phyloP scores from a whole-genome alignment of 2,888 invertebrate genomes.

The Aricia artaxerxes region DNA sequence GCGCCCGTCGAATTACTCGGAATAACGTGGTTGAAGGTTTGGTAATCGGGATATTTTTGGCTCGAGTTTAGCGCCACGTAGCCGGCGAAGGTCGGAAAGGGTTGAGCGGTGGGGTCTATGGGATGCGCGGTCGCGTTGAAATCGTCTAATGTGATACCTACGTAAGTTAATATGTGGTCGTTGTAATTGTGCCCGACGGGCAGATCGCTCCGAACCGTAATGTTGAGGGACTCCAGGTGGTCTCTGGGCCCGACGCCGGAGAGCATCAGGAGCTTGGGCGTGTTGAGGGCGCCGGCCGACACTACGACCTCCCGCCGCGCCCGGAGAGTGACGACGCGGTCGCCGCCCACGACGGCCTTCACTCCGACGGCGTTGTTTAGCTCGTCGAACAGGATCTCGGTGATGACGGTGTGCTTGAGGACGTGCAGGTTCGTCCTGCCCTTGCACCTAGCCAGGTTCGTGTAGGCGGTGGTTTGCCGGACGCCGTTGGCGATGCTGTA shows the following conservation, averaged over 20 bases:
- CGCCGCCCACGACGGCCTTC: slow-evolving; percentile 39
- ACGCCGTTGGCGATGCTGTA: slow-evolving; percentile 47
- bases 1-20: slow-evolving; percentile 42
- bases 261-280: slow-evolving; percentile 53
- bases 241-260: slow-evolving; percentile 54
- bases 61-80: slow-evolving; percentile 42
- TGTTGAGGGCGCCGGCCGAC: slow-evolving; percentile 52
- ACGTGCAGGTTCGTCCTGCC: slow-evolving; percentile 48
- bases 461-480: slow-evolving; percentile 50
- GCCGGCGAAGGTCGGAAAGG: slow-evolving; percentile 42
- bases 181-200: slow-evolving; percentile 5
- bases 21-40: slow-evolving; percentile 43
- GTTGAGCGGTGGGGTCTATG: slow-evolving; percentile 36
- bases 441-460: slow-evolving; percentile 46
- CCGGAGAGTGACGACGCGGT: slow-evolving; percentile 42
- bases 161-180: neutral
- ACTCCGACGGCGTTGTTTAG: slow-evolving; percentile 51
- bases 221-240: slow-evolving; percentile 43
- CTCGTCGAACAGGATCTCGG: slow-evolving; percentile 49
- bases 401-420: slow-evolving; percentile 49
- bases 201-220: neutral
- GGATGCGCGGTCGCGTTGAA: slow-evolving; percentile 28
- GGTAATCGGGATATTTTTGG: slow-evolving; percentile 46
- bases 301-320: slow-evolving; percentile 52
- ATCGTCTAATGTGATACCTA: slow-evolving; percentile 38